Conservation (phyloP, 2,113 vertebrate genomes). For the Triplophysa tibetana region DNA sequence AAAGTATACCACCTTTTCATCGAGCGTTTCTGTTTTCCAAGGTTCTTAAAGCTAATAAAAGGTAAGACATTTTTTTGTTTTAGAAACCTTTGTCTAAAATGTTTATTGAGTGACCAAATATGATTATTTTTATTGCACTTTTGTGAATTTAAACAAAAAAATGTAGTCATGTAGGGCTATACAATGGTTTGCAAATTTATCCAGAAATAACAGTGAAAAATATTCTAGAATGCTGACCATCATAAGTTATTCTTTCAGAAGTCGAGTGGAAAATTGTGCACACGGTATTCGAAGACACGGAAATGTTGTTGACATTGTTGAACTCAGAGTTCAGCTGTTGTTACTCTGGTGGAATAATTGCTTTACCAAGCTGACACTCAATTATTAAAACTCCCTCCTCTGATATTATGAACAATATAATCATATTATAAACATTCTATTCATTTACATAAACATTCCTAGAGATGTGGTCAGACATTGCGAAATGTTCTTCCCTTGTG, state of each 20-base stretch:
- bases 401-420: not conserved
- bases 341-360: conserved; percentile 5
- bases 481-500: not conserved
- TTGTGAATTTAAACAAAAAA: too few relatives aligned
- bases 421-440: too few relatives aligned
- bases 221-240: not conserved
- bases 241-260: not conserved
- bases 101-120: too few relatives aligned
- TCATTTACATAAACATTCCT: not conserved
- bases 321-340: not conserved
- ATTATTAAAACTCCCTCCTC: conserved; percentile 1
- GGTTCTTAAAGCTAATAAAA: too few relatives aligned
- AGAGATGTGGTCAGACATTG: not conserved
- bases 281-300: too few relatives aligned
- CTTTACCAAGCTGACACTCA: not conserved
- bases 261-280: not conserved
- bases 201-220: too few relatives aligned
- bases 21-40: too few relatives aligned
- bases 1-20: not conserved
- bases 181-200: too few relatives aligned
- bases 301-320: not conserved
- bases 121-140: too few relatives aligned
- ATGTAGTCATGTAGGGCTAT: too few relatives aligned
- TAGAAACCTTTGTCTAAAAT: too few relatives aligned
- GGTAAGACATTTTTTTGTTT: too few relatives aligned